Evolutionary conservation across 2,888 invertebrate species (phyloP), one percentile per base, ranked within the genome.

Genomic region (Mythimna albipuncta): DNA sequence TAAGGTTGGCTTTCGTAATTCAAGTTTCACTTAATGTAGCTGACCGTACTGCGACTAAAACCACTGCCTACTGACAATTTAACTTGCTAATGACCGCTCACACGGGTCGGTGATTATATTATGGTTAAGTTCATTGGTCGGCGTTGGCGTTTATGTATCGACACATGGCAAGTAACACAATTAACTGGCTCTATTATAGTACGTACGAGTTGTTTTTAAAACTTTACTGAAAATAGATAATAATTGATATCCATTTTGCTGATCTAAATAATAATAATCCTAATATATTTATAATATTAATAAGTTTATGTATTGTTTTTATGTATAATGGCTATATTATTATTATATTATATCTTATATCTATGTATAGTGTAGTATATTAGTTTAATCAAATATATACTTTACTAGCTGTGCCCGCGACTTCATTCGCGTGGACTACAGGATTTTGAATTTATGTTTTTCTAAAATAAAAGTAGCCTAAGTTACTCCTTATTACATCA

Each of bases 91-190:
- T 72, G 62, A 38, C 16, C 13, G 6, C 26, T 58, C 9, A 26
- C 35, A 52, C 11, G 44, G 57, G 62, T 79, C 73, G 32, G 62
- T 79, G 50, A 72, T 72, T 52, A 50, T 26, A 57, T 75, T 72
- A 55, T 7, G 3, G 10, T 10, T 10, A 6, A 35, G 79, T 79
- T 57, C 72, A 78, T 52, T 75, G 57, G 50, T 41, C 52, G 19
- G 50, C 57, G 69, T 57, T 26, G n/a, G n/a, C 26, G n/a, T 44
- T 58, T n/a, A 13, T 59, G 35, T 44, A 44, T 52, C 38, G n/a
- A 47, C 26, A 11, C n/a, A 19, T 52, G 50, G 50, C 19, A 38
- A n/a, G n/a, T n/a, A 50, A 52, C 9, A 52, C 3, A 52, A 9
- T 52, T 19, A n/a, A 52, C 50, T 52, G n/a, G 9, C n/a, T 52